Evolutionary conservation across 2,888 invertebrate genomes (phyloP), one percentile per base, ranked within the genome.

Genomic region (Cheiracanthium punctorium): DNA sequence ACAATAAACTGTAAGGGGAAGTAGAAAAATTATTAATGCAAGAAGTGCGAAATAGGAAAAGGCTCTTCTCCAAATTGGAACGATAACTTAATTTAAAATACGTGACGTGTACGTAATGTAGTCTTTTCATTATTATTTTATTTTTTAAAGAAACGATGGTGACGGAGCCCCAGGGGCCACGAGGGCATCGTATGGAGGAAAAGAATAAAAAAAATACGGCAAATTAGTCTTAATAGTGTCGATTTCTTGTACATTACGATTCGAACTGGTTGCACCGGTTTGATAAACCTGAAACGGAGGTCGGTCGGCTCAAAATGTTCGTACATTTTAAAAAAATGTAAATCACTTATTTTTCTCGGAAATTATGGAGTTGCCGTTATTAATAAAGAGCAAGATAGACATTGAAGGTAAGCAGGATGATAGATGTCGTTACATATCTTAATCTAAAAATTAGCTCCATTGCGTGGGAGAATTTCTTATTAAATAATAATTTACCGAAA

Each of bases 31-130:
- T 58, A 58, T 58, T 58, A 58, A 58, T 58, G 58, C 58, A 5
- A 58, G 58, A 58, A 58, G n/a, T 24, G 24, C 4, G 12, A 58
- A 58, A 24, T 58, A 12, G 58, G 24, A n/a, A n/a, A 58, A 58
- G 1, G 24, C 58, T 58, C 58, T 2, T 17, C 24, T 48, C 24
- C 69, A 69, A 69, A 69, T 69, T 69, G 69, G 33, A n/a, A 33
- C 33, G 69, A 69, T 69, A 69, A 69, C 69, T 69, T 69, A 69
- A 69, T 69, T 69, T 69, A 69, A 33, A 69, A 69, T 69, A 29
- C 33, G 20, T 69, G 69, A 69, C 69, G n/a, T n/a, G n/a, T n/a
- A 69, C 20, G 20, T 20, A 37, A 20, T 69, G 10, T 20, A 4
- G 20, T 28, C 33, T 8, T 33, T 33, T 20, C 29, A 33, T 69